These are phyloP conservation scores for Neoarius graeffei DNA, from an alignment of 2,113 vertebrate species.

Conservation along the genomic window DNA sequence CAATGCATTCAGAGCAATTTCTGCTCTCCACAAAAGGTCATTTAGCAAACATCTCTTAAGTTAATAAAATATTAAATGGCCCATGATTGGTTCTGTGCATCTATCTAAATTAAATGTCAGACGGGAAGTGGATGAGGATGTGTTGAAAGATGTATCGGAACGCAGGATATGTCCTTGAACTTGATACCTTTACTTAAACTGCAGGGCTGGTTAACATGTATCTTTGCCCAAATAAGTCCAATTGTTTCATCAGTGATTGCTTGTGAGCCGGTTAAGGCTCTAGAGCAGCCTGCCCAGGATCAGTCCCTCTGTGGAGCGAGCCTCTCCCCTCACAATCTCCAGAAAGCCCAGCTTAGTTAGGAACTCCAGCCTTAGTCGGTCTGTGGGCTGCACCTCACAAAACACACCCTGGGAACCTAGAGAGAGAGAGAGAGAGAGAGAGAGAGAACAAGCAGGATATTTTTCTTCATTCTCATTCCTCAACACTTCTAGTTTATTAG, in stretches of 20 bases:
- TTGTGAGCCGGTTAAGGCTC: slow-evolving; percentile 2
- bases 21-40: not conserved
- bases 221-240: not conserved
- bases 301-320: slow-evolving; percentile 62
- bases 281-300: slow-evolving; percentile 82
- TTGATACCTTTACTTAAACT: not conserved
- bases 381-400: slow-evolving; percentile 78
- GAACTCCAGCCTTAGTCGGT: slow-evolving; percentile 78
- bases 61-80: not conserved
- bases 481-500: not conserved
- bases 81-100: not conserved
- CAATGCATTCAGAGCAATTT: not conserved
- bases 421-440: not conserved
- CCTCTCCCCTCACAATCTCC: slow-evolving; percentile 78
- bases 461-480: not conserved
- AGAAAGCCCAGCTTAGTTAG: slow-evolving; percentile 81
- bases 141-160: slow-evolving; percentile 1
- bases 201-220: not conserved
- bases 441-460: not conserved
- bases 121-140: not conserved
- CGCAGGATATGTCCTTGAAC: not conserved
- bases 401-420: slow-evolving; percentile 82
- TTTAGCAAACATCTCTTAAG: not conserved
- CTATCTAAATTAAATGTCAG: not conserved
- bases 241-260: not conserved